These are phyloP conservation scores for Coleophora flavipennella DNA, from an alignment of 2,888 invertebrate genomes.

Conservation along the genomic window DNA sequence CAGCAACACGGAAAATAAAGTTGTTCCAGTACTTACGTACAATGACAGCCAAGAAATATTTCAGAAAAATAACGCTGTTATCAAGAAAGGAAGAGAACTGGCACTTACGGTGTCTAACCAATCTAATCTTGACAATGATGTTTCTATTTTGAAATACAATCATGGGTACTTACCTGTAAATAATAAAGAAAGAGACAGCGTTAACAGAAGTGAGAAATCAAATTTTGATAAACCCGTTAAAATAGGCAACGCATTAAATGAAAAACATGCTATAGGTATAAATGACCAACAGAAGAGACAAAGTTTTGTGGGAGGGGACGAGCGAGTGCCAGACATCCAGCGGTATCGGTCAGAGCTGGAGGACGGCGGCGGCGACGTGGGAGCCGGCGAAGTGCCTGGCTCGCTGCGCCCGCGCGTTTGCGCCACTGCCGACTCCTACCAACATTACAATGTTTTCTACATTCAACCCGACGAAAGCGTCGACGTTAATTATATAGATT, in stretches of 20 bases:
- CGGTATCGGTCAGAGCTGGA: constrained; percentile 46
- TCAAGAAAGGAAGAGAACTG: constrained; percentile 35
- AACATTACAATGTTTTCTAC: constrained; percentile 29
- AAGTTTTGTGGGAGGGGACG: constrained; percentile 50
- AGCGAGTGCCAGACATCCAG: constrained; percentile 49
- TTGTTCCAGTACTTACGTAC: no score
- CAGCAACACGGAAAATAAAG: no score
- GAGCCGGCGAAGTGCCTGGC: constrained; percentile 25
- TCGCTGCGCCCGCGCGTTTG: constrained; percentile 41
- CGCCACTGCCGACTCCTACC: constrained; percentile 44
- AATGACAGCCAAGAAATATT: not conserved
- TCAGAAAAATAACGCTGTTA: constrained; percentile 12
- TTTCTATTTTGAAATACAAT: constrained; percentile 49
- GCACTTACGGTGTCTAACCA: constrained; percentile 43
- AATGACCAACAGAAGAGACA: constrained; percentile 37
- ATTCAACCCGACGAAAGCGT: constrained; percentile 52
- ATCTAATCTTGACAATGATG: constrained; percentile 28
- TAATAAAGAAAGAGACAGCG: constrained; percentile 10
- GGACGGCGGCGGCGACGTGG: constrained; percentile 6
- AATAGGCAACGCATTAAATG: constrained; percentile 56
- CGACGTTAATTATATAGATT: constrained; percentile 42
- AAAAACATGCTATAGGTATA: constrained; percentile 36
- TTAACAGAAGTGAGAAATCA: constrained; percentile 15
- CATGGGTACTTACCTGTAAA: constrained; percentile 40
- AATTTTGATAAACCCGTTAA: constrained; percentile 49